Base-by-base conservation (phyloP, 2,113 vertebrate species). In the Anolis sagrei region DNA sequence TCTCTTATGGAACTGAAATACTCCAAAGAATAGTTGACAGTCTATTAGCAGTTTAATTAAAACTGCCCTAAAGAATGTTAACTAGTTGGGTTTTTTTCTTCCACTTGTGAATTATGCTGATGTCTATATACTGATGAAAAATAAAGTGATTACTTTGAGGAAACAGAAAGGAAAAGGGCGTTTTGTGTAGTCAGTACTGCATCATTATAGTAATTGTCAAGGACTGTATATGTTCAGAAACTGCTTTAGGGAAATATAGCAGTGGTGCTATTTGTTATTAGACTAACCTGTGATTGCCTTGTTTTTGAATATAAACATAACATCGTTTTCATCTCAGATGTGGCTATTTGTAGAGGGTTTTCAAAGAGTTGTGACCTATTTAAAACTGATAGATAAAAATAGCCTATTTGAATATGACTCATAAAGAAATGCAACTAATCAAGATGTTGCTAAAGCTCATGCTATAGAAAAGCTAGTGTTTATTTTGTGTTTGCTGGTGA, bases 31-130 rank as follows among this genome's bases (percentile, higher is more conserved):
- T 0, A 84, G 83, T 44, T 21, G 19, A 29, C 78, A 79, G 5
- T 79, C n/a, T 36, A 32, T 54, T 79, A 79, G 48, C 29, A 79
- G 68, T 86, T 92, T 96, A 94, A 92, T 94, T 92, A 94, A 83
- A 66, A 21, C 88, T 39, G 68, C 61, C 81, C 86, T 92, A 66
- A 79, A 92, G 94, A 89, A 85, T 85, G 79, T 72, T 88, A 79
- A 78, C 16, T 74, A 75, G 44, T 68, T 62, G 70, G 39, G 11
- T 49, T 32, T 86, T 74, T 81, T 80, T 1, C 49, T 80, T 7
- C 23, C 4, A 49, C 7, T 34, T 48, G 54, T 61, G 75, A 36
- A 36, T 79, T 72, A 61, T 25, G 25, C 5, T 66, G 62, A n/a
- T 25, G 49, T 36, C 44, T 74, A 36, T n/a, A 39, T n/a, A 83